Evolutionary conservation across 2,797 vertebrate genomes (phyloP).

Genomic region (Sparidentex hasta): DNA sequence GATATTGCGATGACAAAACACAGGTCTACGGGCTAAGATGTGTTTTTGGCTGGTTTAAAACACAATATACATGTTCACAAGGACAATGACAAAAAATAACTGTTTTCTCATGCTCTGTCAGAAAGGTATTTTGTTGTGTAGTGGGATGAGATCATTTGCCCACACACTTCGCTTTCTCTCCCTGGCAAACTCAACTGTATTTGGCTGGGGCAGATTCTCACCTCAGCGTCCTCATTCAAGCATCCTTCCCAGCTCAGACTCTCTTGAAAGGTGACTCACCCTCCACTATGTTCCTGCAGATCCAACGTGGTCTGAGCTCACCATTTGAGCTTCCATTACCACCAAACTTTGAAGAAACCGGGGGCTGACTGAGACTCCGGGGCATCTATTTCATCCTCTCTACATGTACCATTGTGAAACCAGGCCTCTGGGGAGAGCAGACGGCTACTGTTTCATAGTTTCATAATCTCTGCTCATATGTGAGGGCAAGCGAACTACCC

Average conservation of each 20-base stretch:
- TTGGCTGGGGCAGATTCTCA: constrained; percentile 36
- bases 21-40: not conserved
- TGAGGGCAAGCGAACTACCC: constrained; percentile 57
- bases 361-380: constrained; percentile 48
- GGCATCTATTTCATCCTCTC: constrained; percentile 72
- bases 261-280: constrained; percentile 54
- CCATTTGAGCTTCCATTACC: constrained; percentile 70
- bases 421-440: constrained; percentile 65
- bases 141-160: constrained; percentile 31
- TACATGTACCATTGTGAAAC: constrained; percentile 61
- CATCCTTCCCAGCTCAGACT: constrained; percentile 35
- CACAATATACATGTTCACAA: not conserved
- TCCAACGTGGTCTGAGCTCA: constrained; percentile 54
- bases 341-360: constrained; percentile 54
- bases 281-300: constrained; percentile 36
- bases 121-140: constrained; percentile 27
- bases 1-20: not conserved
- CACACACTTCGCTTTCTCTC: constrained; percentile 24
- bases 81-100: constrained; percentile 7
- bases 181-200: constrained; percentile 14
- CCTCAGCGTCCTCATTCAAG: constrained; percentile 3
- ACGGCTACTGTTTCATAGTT: constrained; percentile 65
- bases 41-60: not conserved
- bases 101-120: constrained; percentile 33
- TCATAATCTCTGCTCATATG: constrained; percentile 71